Evolutionary conservation across 1,140 invertebrate species (phyloP).

Genomic region (Diachasma alloeum): DNA sequence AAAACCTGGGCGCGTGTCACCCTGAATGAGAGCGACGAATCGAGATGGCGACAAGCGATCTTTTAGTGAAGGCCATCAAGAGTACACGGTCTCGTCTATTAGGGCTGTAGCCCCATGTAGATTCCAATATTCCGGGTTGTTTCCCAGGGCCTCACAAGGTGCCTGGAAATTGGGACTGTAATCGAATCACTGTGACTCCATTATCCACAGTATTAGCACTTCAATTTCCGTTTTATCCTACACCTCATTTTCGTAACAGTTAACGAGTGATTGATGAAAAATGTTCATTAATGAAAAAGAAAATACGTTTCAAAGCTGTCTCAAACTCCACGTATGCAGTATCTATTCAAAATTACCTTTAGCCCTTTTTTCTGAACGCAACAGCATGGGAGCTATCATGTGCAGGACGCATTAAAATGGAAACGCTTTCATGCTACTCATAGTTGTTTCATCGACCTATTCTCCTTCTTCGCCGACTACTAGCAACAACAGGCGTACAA

Average conservation of each 20-base stretch:
- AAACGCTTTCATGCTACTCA: constrained; percentile 51
- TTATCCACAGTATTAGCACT: not conserved
- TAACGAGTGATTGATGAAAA: not conserved
- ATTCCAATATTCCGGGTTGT: not conserved
- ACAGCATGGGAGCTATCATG: constrained; percentile 48
- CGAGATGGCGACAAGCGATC: constrained; percentile 36
- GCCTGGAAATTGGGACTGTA: constrained; percentile 6
- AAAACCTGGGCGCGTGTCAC: constrained; percentile 38
- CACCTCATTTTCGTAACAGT: not conserved
- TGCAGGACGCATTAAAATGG: constrained; percentile 48
- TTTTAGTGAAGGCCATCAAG: constrained; percentile 5
- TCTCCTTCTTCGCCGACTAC: not conserved
- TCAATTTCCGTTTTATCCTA: not conserved
- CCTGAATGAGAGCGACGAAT: constrained; percentile 37
- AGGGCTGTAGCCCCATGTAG: not conserved
- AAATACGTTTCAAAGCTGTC: too few relatives aligned
- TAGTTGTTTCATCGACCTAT: constrained; percentile 46
- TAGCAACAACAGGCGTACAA: not conserved
- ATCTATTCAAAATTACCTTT: too few relatives aligned
- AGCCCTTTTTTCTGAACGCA: not conserved
- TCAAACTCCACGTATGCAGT: too few relatives aligned
- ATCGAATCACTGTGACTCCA: constrained; percentile 7
- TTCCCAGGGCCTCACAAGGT: constrained; percentile 1
- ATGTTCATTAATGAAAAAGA: not conserved
- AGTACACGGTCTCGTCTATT: constrained; percentile 9